Evolutionary conservation across 1,140 invertebrate genomes (phyloP).

Genomic region (Drosophila sturtevanti): DNA sequence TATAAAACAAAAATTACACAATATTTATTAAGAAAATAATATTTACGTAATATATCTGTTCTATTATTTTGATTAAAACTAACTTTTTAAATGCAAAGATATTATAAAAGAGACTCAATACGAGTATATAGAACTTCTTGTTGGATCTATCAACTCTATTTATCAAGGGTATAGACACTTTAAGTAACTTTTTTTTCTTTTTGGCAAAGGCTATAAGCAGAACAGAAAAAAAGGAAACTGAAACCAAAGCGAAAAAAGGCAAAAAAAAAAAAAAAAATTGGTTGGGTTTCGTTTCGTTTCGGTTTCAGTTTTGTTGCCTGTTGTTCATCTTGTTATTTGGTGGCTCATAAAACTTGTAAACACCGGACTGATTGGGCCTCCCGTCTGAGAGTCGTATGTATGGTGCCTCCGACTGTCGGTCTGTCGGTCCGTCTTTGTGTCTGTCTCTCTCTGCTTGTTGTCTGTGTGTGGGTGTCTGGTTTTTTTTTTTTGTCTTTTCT

Average conservation of each 20-base stretch:
- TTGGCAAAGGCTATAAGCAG: not conserved
- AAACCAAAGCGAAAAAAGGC: not conserved
- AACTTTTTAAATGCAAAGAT: no score
- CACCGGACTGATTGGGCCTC: conserved; percentile 71
- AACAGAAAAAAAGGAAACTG: not conserved
- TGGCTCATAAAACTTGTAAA: conserved; percentile 80
- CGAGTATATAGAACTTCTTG: no score
- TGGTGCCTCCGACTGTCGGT: not conserved
- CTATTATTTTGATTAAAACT: no score
- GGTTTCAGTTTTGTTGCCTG: conserved; percentile 49
- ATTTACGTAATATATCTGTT: no score
- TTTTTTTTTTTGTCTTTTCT: conserved; percentile 1
- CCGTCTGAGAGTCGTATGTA: conserved; percentile 28
- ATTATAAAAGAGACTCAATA: no score
- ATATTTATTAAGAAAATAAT: no score
- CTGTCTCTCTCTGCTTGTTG: not conserved
- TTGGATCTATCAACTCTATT: no score
- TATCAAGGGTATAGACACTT: no score
- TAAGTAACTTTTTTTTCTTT: conserved; percentile 12
- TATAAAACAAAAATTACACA: no score
- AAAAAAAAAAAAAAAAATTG: conserved; percentile 4
- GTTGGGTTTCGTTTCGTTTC: conserved; percentile 29
- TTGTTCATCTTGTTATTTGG: conserved; percentile 75
- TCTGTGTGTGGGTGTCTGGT: conserved; percentile 16
- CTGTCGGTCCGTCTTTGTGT: not conserved